Conservation (phyloP, 2,888 invertebrate species). For the Xanthia togata region DNA sequence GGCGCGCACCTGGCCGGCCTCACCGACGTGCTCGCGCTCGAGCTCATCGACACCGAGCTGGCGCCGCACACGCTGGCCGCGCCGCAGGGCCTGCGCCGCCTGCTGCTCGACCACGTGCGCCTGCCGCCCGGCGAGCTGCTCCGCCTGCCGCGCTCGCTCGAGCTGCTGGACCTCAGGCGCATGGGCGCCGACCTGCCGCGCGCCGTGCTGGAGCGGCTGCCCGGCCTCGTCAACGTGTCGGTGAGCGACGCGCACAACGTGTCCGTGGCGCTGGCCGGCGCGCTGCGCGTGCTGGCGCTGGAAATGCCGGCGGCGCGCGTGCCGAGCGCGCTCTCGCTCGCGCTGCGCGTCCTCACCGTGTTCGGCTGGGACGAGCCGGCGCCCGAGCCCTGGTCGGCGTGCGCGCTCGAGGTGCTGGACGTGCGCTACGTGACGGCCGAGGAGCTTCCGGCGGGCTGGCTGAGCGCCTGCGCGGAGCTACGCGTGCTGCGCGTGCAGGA, state of each 20-base stretch:
- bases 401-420: constrained; percentile 44
- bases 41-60: constrained; percentile 11
- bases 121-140: constrained; percentile 21
- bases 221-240: constrained; percentile 20
- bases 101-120: constrained; percentile 27
- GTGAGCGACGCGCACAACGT: constrained; percentile 32
- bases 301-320: constrained; percentile 29
- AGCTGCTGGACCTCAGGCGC: constrained; percentile 35
- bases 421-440: constrained; percentile 8
- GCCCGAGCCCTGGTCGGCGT: constrained; percentile 54
- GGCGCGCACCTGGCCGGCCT: constrained; percentile 38
- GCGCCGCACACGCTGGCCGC: constrained; percentile 89
- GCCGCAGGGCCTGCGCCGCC: constrained; percentile 49
- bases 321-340: constrained; percentile 43
- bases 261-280: constrained; percentile 22
- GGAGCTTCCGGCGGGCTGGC: constrained; percentile 36
- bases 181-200: constrained; percentile 18
- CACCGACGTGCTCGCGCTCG: constrained; percentile 23
- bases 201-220: constrained; percentile 32
- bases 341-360: constrained; percentile 44
- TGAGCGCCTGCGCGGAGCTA: constrained; percentile 16
- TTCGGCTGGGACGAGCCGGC: constrained; percentile 40
- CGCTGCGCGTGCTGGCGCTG: constrained; percentile 37
- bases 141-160: constrained; percentile 28
- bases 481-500: constrained; percentile 3